Conservation (phyloP, 1,140 invertebrate species). For the Drosophila triauraria region DNA sequence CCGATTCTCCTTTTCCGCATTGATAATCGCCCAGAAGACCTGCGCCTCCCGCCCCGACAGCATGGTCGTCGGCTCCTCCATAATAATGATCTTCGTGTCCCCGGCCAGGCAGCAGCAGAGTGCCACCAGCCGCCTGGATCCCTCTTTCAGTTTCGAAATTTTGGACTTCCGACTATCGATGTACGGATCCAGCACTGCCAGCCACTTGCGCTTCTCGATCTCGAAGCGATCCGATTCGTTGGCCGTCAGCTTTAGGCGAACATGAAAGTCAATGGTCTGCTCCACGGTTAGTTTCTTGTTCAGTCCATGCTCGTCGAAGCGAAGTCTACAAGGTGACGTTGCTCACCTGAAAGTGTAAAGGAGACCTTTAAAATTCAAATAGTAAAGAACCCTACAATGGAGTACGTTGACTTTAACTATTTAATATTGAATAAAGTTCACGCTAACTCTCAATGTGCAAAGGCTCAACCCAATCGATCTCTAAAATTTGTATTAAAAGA, state of each 20-base stretch:
- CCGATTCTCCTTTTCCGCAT: conserved; percentile 55
- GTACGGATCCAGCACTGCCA: conserved; percentile 41
- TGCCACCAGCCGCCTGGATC: conserved; percentile 48
- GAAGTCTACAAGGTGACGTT: conserved; percentile 47
- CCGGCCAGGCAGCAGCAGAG: conserved; percentile 58
- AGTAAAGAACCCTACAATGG: too few relatives aligned
- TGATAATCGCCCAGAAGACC: conserved; percentile 89
- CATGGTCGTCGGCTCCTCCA: conserved; percentile 64
- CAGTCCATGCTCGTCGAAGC: conserved; percentile 57
- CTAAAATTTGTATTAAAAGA: too few relatives aligned
- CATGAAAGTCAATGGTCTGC: conserved; percentile 70
- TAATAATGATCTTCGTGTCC: conserved; percentile 53
- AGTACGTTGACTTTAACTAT: too few relatives aligned
- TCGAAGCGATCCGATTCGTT: conserved; percentile 14
- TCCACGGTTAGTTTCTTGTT: conserved; percentile 52
- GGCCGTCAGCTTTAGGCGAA: conserved; percentile 36
- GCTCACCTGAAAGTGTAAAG: not conserved
- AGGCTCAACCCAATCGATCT: too few relatives aligned
- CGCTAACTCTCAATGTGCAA: too few relatives aligned
- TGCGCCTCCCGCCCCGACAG: conserved; percentile 67
- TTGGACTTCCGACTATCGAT: conserved; percentile 6
- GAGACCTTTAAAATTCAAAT: not conserved
- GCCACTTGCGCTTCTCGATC: conserved; percentile 61
- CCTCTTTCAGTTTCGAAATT: conserved; percentile 31
- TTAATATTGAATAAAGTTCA: too few relatives aligned